A percentile compares a stretch with the other conserved stretches of the same genome.
phyloP scores from a whole-genome alignment of 2,888 invertebrate genomes.

The Pogonocherus hispidulus region DNA sequence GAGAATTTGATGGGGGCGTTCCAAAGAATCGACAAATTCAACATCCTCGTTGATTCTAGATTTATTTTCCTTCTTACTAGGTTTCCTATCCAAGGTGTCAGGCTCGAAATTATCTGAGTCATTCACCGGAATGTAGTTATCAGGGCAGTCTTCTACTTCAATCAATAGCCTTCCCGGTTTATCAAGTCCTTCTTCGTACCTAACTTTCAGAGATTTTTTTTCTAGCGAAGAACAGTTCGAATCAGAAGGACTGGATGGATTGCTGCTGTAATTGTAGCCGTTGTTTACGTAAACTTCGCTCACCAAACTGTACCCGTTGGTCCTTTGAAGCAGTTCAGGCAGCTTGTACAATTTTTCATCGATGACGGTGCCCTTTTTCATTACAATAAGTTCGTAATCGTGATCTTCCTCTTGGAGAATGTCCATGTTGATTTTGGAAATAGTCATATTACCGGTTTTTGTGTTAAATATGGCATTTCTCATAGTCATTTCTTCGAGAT shows the following conservation, averaged over 20 bases:
- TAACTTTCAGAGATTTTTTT: slow-evolving; percentile 63
- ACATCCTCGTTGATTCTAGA: slow-evolving; percentile 46
- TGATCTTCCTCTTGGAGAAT: slow-evolving; percentile 61
- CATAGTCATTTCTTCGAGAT: slow-evolving; percentile 87
- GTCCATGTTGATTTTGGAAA: slow-evolving; percentile 64
- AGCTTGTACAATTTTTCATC: slow-evolving; percentile 68
- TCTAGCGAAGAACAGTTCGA: slow-evolving; percentile 73
- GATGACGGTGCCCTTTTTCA: slow-evolving; percentile 57
- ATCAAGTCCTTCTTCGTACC: slow-evolving; percentile 72
- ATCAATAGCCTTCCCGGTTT: slow-evolving; percentile 87
- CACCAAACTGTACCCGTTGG: slow-evolving; percentile 77
- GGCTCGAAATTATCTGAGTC: slow-evolving; percentile 90
- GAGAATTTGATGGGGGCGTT: slow-evolving; percentile 73
- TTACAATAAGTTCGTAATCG: slow-evolving; percentile 69
- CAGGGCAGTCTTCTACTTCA: slow-evolving; percentile 85
- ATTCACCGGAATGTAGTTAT: slow-evolving; percentile 81
- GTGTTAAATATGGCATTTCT: slow-evolving; percentile 81
- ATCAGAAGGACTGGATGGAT: slow-evolving; percentile 73
- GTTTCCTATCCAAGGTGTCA: slow-evolving; percentile 87
- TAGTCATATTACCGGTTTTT: slow-evolving; percentile 73
- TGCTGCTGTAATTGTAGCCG: slow-evolving; percentile 76
- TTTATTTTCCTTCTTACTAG: slow-evolving; percentile 68
- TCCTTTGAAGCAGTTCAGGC: slow-evolving; percentile 69
- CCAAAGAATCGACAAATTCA: slow-evolving; percentile 73
- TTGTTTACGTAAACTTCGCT: slow-evolving; percentile 86